Conservation (phyloP, 2,797 vertebrate genomes). For the Gambelia wislizenii region DNA sequence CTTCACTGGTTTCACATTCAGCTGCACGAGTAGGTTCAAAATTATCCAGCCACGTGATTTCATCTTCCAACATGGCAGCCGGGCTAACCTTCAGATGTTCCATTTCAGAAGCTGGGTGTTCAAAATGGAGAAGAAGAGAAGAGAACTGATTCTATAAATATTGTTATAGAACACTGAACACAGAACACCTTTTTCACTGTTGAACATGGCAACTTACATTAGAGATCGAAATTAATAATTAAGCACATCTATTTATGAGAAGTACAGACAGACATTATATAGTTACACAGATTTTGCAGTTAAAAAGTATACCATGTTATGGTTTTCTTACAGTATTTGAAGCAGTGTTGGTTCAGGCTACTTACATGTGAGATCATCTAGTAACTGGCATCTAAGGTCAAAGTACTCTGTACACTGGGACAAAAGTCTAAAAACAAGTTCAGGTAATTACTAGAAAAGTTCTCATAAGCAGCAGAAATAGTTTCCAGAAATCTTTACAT, state of each 20-base stretch:
- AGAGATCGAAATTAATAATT: neutral
- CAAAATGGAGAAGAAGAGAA: neutral
- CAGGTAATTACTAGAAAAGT: conserved; percentile 33
- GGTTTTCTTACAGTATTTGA: neutral
- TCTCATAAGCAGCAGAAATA: neutral
- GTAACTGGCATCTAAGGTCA: conserved; percentile 94
- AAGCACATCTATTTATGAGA: neutral
- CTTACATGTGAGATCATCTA: conserved; percentile 98
- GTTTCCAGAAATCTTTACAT: conserved; percentile 19
- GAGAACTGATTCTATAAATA: neutral
- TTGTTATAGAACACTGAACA: neutral
- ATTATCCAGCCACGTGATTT: conserved; percentile 98
- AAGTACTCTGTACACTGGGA: conserved; percentile 99
- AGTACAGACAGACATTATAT: neutral
- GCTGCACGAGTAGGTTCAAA: conserved; percentile 97
- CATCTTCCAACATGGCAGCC: conserved; percentile 96
- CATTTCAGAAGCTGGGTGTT: conserved; percentile 91
- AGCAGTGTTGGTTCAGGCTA: conserved; percentile 70
- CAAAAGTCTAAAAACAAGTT: conserved; percentile 85
- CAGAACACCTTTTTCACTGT: neutral
- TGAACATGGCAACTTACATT: neutral
- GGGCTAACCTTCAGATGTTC: conserved; percentile 94
- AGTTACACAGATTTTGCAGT: neutral
- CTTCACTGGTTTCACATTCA: conserved; percentile 96
- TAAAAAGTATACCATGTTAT: neutral